Percentiles rank a stretch among this genome's conserved stretches.
Conservation (phyloP, 2,113 vertebrate genomes). For the Machaerirhynchus nigripectus region DNA sequence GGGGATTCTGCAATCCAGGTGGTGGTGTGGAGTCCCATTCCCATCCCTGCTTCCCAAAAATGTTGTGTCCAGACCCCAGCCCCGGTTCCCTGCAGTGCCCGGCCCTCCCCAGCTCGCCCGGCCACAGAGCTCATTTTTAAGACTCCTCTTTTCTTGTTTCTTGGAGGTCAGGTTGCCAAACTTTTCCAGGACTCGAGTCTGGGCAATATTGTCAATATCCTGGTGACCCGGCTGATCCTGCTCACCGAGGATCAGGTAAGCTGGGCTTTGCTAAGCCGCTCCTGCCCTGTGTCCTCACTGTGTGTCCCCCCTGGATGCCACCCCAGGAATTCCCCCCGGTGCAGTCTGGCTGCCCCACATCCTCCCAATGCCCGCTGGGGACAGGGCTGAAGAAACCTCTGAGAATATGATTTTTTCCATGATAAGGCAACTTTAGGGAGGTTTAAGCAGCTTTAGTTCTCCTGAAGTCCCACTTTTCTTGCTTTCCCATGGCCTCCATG, state of each 20-base stretch:
- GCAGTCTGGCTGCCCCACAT: neutral
- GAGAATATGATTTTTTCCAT: neutral
- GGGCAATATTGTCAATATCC: conserved; percentile 95
- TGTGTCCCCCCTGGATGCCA: neutral
- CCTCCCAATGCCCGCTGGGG: neutral
- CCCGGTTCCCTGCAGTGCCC: neutral
- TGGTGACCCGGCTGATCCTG: conserved; percentile 94
- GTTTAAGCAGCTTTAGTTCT: neutral
- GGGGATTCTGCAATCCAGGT: neutral
- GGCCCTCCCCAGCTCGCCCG: neutral
- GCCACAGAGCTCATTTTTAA: conserved; percentile 80
- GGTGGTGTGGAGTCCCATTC: fast-evolving
- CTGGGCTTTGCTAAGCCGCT: neutral
- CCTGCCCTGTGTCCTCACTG: fast-evolving
- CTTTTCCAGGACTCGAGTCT: conserved; percentile 99
- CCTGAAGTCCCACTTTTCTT: neutral
- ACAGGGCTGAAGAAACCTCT: neutral
- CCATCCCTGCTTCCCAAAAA: neutral
- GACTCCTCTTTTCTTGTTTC: conserved; percentile 99
- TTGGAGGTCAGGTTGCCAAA: conserved; percentile 99
- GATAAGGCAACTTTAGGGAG: neutral
- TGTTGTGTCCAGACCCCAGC: neutral
- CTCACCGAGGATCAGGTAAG: conserved; percentile 96
- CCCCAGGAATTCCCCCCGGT: neutral
- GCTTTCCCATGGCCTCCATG: neutral